Evolutionary conservation across 2,888 invertebrate genomes (phyloP), one percentile per base, ranked within the genome.

Genomic region (Callyntrura guangdongensis): DNA sequence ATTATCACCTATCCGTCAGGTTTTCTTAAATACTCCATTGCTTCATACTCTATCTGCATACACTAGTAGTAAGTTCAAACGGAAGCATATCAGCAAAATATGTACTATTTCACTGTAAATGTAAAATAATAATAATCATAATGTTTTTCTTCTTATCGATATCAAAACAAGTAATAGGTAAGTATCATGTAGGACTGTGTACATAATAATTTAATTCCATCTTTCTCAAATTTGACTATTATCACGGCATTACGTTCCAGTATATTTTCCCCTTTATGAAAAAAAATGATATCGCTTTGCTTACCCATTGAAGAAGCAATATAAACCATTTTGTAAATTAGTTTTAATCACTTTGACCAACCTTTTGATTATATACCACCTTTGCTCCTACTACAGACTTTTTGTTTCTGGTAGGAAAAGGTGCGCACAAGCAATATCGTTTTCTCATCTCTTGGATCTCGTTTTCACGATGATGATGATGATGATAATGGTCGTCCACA

Each of bases 301-400:
- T 6, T 36, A 36, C 36, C 36, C 36, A 36, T 36, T 36, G 12
- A 8, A 77, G 59, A 25, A 49, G 25, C n/a, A 77, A n/a, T n/a
- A n/a, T n/a, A 27, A 89, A 77, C 74, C 83, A 89, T 90, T 36
- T 90, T 86, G 86, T 82, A 90, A 90, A 90, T 90, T 90, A 86
- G 90, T 90, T 90, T 90, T 90, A 90, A 90, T 90, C 82, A 86
- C 81, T 82, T 72, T 90, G 90, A 82, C 90, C 90, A 90, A n/a
- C 90, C 86, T 86, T 27, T 79, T 81, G 87, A 87, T 87, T 64
- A 53, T 56, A 85, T 85, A 59, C 56, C 64, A 36, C 61, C 59
- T 74, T 45, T 82, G 61, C 64, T 17, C n/a, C n/a, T n/a, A 1
- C 45, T 59, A 59, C 14, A 36, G 3, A 11, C 17, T 17, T 84